Evolutionary conservation across 2,797 vertebrate genomes (phyloP).

Genomic region (Pelodytes ibericus): DNA sequence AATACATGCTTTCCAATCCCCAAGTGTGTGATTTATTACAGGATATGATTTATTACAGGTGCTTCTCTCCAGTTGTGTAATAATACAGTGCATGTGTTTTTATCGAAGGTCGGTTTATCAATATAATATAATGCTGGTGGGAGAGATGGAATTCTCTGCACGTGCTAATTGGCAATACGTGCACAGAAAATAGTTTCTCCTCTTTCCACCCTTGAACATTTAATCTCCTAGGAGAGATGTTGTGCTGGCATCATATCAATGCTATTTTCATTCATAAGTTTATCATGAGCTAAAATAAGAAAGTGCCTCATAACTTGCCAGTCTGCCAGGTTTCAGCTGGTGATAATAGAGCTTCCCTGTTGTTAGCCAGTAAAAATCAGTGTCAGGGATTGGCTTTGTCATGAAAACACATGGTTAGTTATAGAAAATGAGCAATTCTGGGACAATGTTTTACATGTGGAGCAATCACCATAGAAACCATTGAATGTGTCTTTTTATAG

Average conservation of each 20-base stretch:
- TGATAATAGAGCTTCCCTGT: background rate
- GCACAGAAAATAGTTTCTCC: background rate
- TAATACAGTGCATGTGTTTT: background rate
- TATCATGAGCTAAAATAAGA: constrained; percentile 19
- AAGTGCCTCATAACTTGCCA: background rate
- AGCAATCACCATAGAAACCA: too few species aligned
- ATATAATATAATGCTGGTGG: background rate
- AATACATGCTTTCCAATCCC: too few species aligned
- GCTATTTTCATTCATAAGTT: constrained; percentile 34
- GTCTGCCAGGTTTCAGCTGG: constrained; percentile 9
- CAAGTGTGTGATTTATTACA: background rate
- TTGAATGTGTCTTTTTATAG: too few species aligned
- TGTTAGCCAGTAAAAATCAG: background rate
- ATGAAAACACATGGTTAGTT: too few species aligned
- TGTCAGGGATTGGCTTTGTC: background rate
- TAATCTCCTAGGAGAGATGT: background rate
- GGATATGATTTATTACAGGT: background rate
- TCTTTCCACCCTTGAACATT: constrained; percentile 4
- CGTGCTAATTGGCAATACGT: background rate
- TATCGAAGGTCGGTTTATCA: background rate
- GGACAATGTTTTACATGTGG: too few species aligned
- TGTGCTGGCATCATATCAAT: background rate
- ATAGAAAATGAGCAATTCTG: too few species aligned
- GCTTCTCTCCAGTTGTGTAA: background rate
- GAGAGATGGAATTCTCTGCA: background rate